These are phyloP conservation scores for Scophthalmus maximus DNA, from an alignment of 2,113 vertebrate species.

Conservation along the genomic window DNA sequence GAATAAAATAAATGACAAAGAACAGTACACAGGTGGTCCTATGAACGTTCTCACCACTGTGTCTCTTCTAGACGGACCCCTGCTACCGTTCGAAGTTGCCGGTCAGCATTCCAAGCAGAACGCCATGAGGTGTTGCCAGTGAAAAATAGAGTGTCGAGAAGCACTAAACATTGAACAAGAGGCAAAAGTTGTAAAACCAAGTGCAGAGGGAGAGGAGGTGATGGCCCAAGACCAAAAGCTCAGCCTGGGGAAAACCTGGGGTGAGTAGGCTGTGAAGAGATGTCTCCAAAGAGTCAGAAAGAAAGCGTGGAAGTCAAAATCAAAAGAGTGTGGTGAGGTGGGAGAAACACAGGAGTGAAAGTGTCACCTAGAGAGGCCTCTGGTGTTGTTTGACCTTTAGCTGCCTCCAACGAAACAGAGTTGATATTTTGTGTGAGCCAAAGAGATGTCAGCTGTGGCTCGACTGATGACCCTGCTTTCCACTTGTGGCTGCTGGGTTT, in stretches of 20 bases:
- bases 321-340: conserved; percentile 3
- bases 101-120: too few relatives aligned
- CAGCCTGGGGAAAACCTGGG: background rate
- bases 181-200: background rate
- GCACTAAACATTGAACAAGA: background rate
- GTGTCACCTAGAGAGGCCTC: conserved; percentile 18
- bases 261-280: background rate
- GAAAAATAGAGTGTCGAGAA: background rate
- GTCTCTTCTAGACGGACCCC: background rate
- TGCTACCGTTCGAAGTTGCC: too few relatives aligned
- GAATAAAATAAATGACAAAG: too few relatives aligned
- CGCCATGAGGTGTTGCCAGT: too few relatives aligned
- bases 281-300: conserved; percentile 6
- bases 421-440: conserved; percentile 43
- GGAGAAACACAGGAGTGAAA: conserved; percentile 12
- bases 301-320: conserved; percentile 17
- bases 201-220: background rate
- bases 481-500: conserved; percentile 24
- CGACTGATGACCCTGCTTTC: conserved; percentile 16
- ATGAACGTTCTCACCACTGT: background rate
- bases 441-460: conserved; percentile 27
- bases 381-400: conserved; percentile 33
- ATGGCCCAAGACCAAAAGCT: background rate
- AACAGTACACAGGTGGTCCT: too few relatives aligned
- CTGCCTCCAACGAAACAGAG: conserved; percentile 3